phyloP scores from a whole-genome alignment of 2,113 vertebrate species.

The Apteryx owenii region DNA sequence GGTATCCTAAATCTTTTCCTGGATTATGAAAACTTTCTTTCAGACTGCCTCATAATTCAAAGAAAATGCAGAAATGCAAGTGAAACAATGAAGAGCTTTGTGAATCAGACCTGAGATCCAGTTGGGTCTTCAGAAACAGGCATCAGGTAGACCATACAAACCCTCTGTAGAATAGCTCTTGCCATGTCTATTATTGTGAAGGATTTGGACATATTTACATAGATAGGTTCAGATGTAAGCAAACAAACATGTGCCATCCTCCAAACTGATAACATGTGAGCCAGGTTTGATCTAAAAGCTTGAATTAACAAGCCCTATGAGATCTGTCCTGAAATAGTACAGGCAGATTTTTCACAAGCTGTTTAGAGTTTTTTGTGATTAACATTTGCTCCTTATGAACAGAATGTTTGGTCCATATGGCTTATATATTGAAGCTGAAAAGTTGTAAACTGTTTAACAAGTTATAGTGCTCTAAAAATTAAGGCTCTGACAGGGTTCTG shows the following conservation, averaged over 20 bases:
- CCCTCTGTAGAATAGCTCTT: not conserved
- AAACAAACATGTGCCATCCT: not conserved
- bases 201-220: not conserved
- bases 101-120: not conserved
- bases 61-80: not conserved
- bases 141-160: not conserved
- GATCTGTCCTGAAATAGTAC: not conserved
- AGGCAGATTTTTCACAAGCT: not conserved
- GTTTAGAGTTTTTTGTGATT: not conserved
- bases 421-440: too few species aligned
- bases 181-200: not conserved
- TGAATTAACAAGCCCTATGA: not conserved
- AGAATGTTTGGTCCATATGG: not conserved
- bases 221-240: not conserved
- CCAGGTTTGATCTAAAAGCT: not conserved
- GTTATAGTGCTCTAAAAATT: too few species aligned
- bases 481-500: too few species aligned
- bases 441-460: too few species aligned
- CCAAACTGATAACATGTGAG: not conserved
- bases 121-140: not conserved
- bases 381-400: not conserved
- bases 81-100: not conserved
- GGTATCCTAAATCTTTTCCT: not conserved
- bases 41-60: not conserved
- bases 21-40: not conserved